These are phyloP conservation scores for Mus spicilegus DNA, from an alignment of 2,113 vertebrate genomes.

Conservation along the genomic window DNA sequence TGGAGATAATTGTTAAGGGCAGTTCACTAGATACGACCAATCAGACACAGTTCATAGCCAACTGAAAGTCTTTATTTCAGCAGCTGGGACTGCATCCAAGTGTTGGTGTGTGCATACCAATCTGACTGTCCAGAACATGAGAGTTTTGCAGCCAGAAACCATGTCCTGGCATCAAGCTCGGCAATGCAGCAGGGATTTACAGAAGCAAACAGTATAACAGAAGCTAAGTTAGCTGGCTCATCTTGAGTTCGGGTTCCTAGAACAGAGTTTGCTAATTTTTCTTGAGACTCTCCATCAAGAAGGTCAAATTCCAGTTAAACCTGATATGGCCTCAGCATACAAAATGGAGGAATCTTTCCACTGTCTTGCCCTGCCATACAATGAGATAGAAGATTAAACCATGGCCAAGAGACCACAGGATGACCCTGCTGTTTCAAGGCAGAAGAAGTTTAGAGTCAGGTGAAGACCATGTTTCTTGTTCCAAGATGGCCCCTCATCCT, in stretches of 20 bases:
- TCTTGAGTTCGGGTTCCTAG: neutral
- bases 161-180: neutral
- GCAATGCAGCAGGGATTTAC: neutral
- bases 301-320: neutral
- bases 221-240: neutral
- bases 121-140: neutral
- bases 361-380: neutral
- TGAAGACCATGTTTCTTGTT: neutral
- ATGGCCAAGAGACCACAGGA: neutral
- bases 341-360: neutral
- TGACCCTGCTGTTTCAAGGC: neutral
- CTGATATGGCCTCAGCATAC: neutral
- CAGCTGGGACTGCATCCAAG: neutral
- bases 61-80: neutral
- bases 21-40: too few species aligned
- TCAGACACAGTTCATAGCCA: neutral
- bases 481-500: neutral
- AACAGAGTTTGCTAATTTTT: neutral
- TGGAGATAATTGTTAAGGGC: neutral
- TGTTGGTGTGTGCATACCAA: neutral
- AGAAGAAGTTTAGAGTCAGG: neutral
- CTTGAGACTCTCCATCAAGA: neutral
- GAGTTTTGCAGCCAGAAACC: neutral
- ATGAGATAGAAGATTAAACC: neutral
- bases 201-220: neutral